Conservation (phyloP, 2,797 vertebrate genomes). For the Schizothorax lantsangensis region DNA sequence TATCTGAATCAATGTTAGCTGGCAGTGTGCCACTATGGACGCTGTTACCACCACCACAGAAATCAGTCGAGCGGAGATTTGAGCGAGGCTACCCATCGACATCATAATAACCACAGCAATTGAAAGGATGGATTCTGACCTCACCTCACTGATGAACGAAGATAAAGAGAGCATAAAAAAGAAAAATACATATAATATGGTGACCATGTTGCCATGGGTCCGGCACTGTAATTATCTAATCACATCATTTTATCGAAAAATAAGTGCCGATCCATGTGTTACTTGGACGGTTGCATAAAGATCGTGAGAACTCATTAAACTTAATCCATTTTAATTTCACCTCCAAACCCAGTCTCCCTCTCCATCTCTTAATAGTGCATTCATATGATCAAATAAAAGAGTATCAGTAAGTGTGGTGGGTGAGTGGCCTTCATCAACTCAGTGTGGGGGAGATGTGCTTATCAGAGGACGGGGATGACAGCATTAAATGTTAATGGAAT, state of each 20-base stretch:
- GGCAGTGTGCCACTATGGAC: conserved; percentile 42
- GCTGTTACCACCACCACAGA: conserved; percentile 20
- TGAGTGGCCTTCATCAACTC: conserved; percentile 66
- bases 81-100: not conserved
- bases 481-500: conserved; percentile 75
- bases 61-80: conserved; percentile 9
- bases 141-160: conserved; percentile 6
- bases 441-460: conserved; percentile 64
- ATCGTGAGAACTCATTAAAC: conserved; percentile 53
- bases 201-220: not conserved
- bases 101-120: conserved; percentile 9
- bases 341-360: conserved; percentile 38
- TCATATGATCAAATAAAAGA: conserved; percentile 62
- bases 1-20: conserved; percentile 51
- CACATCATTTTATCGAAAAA: conserved; percentile 15
- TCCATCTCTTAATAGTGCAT: conserved; percentile 44
- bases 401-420: conserved; percentile 67
- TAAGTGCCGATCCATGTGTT: conserved; percentile 9
- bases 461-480: conserved; percentile 67
- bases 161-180: not conserved
- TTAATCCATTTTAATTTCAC: conserved; percentile 47
- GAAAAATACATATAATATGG: not conserved
- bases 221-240: conserved; percentile 27
- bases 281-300: conserved; percentile 42
- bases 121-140: not conserved